Conservation (phyloP, 2,797 vertebrate species). For the Harpagifer antarcticus region DNA sequence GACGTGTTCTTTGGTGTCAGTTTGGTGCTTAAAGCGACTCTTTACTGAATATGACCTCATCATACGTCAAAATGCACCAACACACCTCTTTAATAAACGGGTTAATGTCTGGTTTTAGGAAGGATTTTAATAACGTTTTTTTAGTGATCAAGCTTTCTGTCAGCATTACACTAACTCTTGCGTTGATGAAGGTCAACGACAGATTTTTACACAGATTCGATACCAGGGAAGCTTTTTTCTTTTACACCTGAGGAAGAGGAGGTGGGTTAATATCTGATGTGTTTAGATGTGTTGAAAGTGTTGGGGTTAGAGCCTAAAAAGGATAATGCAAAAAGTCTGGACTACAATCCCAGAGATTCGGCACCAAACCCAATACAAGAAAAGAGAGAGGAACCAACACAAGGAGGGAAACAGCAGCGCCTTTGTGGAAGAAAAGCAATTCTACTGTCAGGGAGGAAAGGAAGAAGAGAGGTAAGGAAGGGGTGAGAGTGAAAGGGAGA, state of each 20-base stretch:
- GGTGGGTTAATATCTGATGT: too few species aligned
- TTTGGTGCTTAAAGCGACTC: too few species aligned
- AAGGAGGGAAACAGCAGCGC: conserved; percentile 28
- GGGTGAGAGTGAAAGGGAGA: neutral
- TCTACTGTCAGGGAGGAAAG: conserved; percentile 14
- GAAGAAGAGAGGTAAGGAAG: neutral
- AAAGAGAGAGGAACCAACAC: neutral
- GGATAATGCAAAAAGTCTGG: conserved; percentile 33
- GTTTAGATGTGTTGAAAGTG: too few species aligned
- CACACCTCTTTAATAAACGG: neutral
- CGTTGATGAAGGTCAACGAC: too few species aligned
- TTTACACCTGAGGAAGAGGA: too few species aligned
- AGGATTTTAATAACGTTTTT: neutral
- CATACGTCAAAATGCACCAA: neutral
- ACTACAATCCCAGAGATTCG: neutral
- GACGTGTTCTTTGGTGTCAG: too few species aligned
- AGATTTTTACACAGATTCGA: too few species aligned
- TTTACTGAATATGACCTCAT: too few species aligned
- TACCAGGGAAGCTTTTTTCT: too few species aligned
- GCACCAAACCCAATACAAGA: conserved; percentile 37
- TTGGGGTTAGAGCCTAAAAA: conserved; percentile 6
- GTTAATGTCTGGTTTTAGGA: neutral
- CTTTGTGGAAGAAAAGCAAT: conserved; percentile 23
- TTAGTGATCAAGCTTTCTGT: too few species aligned
- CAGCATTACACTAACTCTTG: too few species aligned